These are phyloP conservation scores for Etheostoma nigrum DNA, from an alignment of 2,797 vertebrate genomes.

Conservation along the genomic window DNA sequence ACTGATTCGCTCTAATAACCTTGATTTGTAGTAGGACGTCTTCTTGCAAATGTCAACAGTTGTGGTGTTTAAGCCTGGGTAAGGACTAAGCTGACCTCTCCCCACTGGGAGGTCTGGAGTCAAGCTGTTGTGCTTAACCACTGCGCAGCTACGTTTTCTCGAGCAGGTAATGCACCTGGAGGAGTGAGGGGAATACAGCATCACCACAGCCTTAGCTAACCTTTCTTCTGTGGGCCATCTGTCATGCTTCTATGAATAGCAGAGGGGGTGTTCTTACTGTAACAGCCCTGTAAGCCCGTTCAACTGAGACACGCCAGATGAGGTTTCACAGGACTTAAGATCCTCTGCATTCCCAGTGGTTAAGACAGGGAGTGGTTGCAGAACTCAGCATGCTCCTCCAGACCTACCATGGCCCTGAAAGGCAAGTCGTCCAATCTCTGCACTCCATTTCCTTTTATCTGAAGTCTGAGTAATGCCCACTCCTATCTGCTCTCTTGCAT, in stretches of 20 bases:
- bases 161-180: slow-evolving; percentile 46
- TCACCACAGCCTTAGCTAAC: slow-evolving; percentile 39
- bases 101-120: slow-evolving; percentile 49
- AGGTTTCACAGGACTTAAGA: slow-evolving; percentile 72
- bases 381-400: slow-evolving; percentile 51
- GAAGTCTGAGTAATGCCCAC: slow-evolving; percentile 45
- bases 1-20: slow-evolving; percentile 58
- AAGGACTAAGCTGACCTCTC: slow-evolving; percentile 47
- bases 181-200: slow-evolving; percentile 22
- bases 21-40: slow-evolving; percentile 59
- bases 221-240: slow-evolving; percentile 54
- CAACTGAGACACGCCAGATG: slow-evolving; percentile 67
- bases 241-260: slow-evolving; percentile 68
- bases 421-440: slow-evolving; percentile 29
- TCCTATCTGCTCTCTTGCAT: slow-evolving; percentile 52
- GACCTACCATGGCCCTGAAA: slow-evolving; percentile 46
- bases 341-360: slow-evolving; percentile 64
- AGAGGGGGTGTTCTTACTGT: slow-evolving; percentile 69
- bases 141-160: neutral
- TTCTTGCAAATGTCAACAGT: slow-evolving; percentile 37
- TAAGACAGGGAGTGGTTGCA: slow-evolving; percentile 57
- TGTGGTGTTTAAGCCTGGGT: slow-evolving; percentile 53
- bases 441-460: slow-evolving; percentile 57
- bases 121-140: slow-evolving; percentile 45
- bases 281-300: slow-evolving; percentile 49